A percentile compares a stretch with the other conserved stretches of the same genome.
Evolutionary conservation across 2,113 vertebrate genomes (phyloP).

Genomic region (Pachycephala philippinensis): DNA sequence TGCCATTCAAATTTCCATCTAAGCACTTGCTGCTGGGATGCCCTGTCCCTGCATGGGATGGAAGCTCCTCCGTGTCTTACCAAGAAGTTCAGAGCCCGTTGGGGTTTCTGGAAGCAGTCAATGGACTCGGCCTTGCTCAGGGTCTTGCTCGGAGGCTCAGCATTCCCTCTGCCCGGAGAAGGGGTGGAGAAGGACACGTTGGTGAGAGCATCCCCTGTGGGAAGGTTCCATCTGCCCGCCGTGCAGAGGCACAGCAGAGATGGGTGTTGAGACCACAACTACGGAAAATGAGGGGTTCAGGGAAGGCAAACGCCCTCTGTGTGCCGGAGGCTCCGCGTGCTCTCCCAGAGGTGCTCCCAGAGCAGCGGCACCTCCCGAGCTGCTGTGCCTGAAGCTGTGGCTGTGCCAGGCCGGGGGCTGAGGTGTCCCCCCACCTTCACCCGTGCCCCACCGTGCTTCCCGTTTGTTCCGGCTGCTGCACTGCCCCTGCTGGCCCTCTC

Average conservation of each 20-base stretch:
- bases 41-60: not conserved
- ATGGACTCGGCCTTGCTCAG: not conserved
- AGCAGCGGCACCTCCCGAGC: too few relatives aligned
- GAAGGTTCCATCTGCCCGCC: not conserved
- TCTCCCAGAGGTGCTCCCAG: too few relatives aligned
- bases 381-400: too few relatives aligned
- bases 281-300: not conserved
- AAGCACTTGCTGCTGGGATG: not conserved
- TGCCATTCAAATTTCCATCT: not conserved
- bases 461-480: fast-evolving
- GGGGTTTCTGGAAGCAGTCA: not conserved
- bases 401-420: not conserved
- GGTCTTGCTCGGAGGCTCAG: not conserved
- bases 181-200: not conserved
- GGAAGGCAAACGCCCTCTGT: not conserved
- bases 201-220: not conserved
- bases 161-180: not conserved
- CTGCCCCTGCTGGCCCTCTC: slow-evolving; percentile 90
- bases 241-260: not conserved
- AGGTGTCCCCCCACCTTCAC: not conserved
- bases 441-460: fast-evolving
- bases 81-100: not conserved
- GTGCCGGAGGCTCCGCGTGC: too few relatives aligned
- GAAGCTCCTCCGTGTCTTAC: not conserved
- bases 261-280: not conserved